These are phyloP conservation scores for Sebastes oblongus DNA, from an alignment of 2,797 vertebrate species.

Conservation along the genomic window DNA sequence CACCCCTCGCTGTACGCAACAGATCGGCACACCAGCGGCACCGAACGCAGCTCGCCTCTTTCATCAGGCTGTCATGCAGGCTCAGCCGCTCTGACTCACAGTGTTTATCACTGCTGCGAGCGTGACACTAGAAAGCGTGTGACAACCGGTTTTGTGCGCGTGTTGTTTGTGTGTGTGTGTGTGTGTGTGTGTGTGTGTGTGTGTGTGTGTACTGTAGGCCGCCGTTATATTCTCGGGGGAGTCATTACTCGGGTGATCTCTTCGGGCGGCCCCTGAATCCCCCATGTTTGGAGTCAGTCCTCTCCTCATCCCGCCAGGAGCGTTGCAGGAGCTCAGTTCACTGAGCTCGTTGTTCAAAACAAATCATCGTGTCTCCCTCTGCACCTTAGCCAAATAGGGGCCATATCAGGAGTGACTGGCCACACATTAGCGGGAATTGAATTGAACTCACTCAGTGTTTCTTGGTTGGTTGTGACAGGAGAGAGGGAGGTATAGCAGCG, in stretches of 20 bases:
- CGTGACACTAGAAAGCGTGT: constrained; percentile 46
- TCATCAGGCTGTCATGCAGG: constrained; percentile 55
- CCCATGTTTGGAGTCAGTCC: constrained; percentile 15
- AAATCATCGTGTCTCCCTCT: constrained; percentile 34
- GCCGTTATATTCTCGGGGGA: constrained; percentile 9
- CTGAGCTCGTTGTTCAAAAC: constrained; percentile 51
- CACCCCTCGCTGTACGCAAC: constrained; percentile 18
- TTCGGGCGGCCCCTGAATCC: not conserved
- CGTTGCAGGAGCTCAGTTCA: constrained; percentile 6
- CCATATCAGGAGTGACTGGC: constrained; percentile 30
- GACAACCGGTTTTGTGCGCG: constrained; percentile 18
- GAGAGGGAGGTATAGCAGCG: not conserved
- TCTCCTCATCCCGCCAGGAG: not conserved
- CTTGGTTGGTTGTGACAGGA: constrained; percentile 20
- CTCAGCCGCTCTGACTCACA: constrained; percentile 51
- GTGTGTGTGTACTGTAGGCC: not conserved
- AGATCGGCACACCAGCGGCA: constrained; percentile 37
- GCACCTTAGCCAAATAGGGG: constrained; percentile 46
- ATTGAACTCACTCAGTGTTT: constrained; percentile 46
- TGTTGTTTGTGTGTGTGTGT: not conserved
- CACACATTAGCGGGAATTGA: constrained; percentile 41
- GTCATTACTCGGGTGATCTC: constrained; percentile 31
- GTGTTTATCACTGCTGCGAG: constrained; percentile 60
- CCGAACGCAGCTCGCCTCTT: constrained; percentile 33
- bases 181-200: not conserved